Conservation (phyloP, 2,888 invertebrate genomes). For the Zonitis immaculata region DNA sequence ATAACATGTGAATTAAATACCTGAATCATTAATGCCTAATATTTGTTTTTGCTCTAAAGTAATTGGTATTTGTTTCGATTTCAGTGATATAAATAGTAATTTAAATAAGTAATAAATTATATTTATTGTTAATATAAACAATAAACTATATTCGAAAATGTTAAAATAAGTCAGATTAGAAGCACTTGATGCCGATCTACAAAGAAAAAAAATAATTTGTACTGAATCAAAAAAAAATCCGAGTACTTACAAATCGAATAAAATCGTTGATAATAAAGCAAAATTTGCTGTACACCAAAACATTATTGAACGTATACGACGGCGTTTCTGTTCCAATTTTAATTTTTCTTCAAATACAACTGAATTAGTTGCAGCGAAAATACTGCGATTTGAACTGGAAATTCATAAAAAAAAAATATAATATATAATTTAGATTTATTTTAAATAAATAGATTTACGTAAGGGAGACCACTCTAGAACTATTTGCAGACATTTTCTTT, state of each 20-base stretch:
- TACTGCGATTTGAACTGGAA: slow-evolving; percentile 19
- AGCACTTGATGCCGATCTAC: slow-evolving; percentile 49
- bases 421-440: background rate
- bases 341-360: slow-evolving; percentile 54
- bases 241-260: slow-evolving; percentile 60
- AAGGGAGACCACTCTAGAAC: background rate
- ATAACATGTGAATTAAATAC: slow-evolving; percentile 24
- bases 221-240: no score
- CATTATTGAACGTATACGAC: slow-evolving; percentile 52
- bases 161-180: slow-evolving; percentile 47
- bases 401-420: background rate
- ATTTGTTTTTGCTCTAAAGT: slow-evolving; percentile 53
- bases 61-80: slow-evolving; percentile 48
- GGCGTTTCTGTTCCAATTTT: slow-evolving; percentile 52
- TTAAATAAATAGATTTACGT: background rate
- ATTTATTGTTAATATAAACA: slow-evolving; percentile 50
- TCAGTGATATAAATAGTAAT: slow-evolving; percentile 46
- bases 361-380: slow-evolving; percentile 27
- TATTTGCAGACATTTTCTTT: background rate
- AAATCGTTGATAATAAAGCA: slow-evolving; percentile 51
- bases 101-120: slow-evolving; percentile 53
- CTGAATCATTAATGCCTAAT: slow-evolving; percentile 51
- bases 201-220: no score
- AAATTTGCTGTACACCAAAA: slow-evolving; percentile 59
- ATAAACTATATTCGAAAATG: slow-evolving; percentile 48